These are phyloP conservation scores for Neoniphon sammara DNA, from an alignment of 2,797 vertebrate species.

Conservation along the genomic window DNA sequence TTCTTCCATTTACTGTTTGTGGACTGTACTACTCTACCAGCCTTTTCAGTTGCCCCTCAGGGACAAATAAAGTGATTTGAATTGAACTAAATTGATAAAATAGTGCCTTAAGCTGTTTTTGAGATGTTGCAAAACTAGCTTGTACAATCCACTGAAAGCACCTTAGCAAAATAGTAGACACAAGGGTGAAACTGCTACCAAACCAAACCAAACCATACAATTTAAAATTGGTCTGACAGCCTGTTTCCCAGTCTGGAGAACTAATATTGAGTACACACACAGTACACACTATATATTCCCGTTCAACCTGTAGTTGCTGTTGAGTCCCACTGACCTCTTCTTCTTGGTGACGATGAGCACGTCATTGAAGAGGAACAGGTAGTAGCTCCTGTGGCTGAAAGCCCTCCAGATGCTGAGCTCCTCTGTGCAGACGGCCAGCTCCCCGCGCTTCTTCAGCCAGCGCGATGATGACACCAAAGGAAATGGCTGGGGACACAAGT, in stretches of 20 bases:
- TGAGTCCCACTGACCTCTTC: slow-evolving; percentile 85
- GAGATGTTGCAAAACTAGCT: too few species aligned
- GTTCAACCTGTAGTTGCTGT: not conserved
- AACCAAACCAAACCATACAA: too few species aligned
- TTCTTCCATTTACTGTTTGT: too few species aligned
- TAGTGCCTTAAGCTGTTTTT: too few species aligned
- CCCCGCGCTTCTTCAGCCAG: slow-evolving; percentile 92
- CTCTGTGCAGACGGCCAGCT: slow-evolving; percentile 84
- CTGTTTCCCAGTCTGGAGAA: not conserved
- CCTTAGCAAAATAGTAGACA: too few species aligned
- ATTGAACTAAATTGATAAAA: too few species aligned
- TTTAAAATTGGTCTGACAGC: too few species aligned
- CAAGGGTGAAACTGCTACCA: too few species aligned
- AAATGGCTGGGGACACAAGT: slow-evolving; percentile 84
- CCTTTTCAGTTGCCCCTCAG: too few species aligned
- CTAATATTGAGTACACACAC: not conserved
- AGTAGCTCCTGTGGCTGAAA: slow-evolving; percentile 85
- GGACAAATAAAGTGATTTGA: too few species aligned
- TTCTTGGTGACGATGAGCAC: slow-evolving; percentile 94
- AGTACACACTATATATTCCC: not conserved
- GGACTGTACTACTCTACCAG: too few species aligned
- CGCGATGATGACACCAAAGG: slow-evolving; percentile 91
- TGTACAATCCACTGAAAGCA: too few species aligned
- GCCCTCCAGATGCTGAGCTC: slow-evolving; percentile 90
- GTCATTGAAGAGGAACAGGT: slow-evolving; percentile 94